Evolutionary conservation across 2,797 vertebrate species (phyloP).

Genomic region (Halcyon chelicuti): DNA sequence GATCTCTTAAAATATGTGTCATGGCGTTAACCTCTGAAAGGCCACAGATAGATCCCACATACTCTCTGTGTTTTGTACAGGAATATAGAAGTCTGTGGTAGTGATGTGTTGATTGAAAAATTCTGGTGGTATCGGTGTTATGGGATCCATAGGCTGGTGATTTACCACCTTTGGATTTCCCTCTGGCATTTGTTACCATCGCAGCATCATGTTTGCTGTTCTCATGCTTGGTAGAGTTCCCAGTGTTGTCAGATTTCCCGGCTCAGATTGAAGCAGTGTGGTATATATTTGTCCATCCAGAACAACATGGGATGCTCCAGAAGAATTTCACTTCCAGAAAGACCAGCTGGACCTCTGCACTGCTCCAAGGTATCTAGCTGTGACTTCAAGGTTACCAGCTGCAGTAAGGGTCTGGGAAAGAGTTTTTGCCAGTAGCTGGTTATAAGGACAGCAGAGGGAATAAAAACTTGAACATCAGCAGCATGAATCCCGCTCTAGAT

Average conservation of each 20-base stretch:
- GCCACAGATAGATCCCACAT: background rate
- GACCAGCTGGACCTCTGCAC: background rate
- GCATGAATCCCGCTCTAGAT: background rate
- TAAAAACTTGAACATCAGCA: background rate
- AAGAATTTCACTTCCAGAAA: constrained; percentile 19
- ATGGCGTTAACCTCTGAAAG: background rate
- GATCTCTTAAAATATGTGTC: background rate
- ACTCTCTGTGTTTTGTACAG: background rate
- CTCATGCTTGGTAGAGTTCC: background rate
- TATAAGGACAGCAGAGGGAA: background rate
- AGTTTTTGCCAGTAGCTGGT: background rate
- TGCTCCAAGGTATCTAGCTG: background rate
- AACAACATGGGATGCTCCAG: background rate
- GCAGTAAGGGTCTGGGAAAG: background rate
- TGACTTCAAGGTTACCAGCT: background rate
- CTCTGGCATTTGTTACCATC: background rate
- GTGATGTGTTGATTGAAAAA: background rate
- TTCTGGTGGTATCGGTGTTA: background rate
- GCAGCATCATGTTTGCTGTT: background rate
- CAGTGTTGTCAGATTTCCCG: constrained; percentile 30
- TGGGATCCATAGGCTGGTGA: background rate
- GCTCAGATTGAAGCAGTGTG: background rate
- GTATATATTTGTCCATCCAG: background rate
- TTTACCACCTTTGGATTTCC: background rate
- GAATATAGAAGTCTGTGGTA: background rate